A percentile compares a stretch with the other conserved stretches of the same genome.
phyloP scores from a whole-genome alignment of 2,113 vertebrate species.

The Apodemus sylvaticus region DNA sequence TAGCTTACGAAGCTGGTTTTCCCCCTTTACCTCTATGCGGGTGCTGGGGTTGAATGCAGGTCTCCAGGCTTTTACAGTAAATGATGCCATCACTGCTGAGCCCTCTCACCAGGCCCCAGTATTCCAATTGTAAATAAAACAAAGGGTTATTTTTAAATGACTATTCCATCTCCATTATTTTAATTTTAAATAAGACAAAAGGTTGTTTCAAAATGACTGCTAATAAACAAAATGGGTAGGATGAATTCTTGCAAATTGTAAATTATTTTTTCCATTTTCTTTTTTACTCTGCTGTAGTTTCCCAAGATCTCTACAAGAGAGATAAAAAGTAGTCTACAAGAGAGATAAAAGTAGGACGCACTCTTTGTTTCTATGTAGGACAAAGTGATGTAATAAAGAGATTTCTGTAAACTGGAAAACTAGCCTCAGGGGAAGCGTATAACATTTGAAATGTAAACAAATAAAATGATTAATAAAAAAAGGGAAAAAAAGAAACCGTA shows the following conservation, averaged over 20 bases:
- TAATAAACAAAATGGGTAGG: constrained; percentile 26
- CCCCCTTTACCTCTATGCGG: not conserved
- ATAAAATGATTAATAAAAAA: too few species aligned
- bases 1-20: not conserved
- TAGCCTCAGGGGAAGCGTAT: not conserved
- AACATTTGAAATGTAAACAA: too few species aligned
- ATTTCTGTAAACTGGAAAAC: constrained; percentile 21
- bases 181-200: not conserved
- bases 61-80: not conserved
- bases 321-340: constrained; percentile 44
- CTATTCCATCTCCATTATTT: not conserved
- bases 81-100: not conserved
- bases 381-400: not conserved
- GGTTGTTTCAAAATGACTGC: constrained; percentile 55
- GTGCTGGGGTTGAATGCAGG: not conserved
- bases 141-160: not conserved
- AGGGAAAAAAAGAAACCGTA: not conserved
- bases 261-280: not conserved
- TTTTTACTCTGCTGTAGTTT: constrained; percentile 22
- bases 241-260: not conserved
- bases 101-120: not conserved
- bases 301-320: not conserved
- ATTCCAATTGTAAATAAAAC: constrained; percentile 41
- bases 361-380: not conserved
- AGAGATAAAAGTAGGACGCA: not conserved